Evolutionary conservation across 2,797 vertebrate genomes (phyloP).

Genomic region (Sebastes glaucus): DNA sequence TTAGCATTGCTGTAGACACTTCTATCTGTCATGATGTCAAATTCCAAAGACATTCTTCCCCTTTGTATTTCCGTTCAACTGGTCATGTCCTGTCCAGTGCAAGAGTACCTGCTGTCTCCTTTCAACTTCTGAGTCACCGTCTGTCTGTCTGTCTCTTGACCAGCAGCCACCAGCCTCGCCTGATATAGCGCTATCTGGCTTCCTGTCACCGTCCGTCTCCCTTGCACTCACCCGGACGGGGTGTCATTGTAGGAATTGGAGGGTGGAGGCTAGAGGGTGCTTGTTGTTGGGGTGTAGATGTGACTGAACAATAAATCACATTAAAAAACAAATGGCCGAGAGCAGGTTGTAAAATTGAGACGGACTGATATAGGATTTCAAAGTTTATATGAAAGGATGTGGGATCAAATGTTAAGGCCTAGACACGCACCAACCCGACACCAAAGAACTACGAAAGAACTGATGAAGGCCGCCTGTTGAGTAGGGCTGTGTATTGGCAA

Average conservation of each 20-base stretch:
- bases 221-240: constrained; percentile 57
- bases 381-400: not conserved
- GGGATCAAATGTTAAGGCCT: not conserved
- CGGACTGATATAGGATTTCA: not conserved
- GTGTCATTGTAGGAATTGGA: constrained; percentile 35
- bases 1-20: not conserved
- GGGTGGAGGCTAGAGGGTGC: not conserved
- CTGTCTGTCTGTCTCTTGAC: constrained; percentile 46
- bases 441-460: too few species aligned
- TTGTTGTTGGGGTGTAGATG: not conserved
- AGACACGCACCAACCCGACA: too few species aligned
- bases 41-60: not conserved
- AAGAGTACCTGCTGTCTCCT: not conserved
- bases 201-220: constrained; percentile 65
- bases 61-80: not conserved
- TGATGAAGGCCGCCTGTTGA: too few species aligned
- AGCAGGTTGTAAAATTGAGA: not conserved
- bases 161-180: constrained; percentile 35
- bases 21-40: not conserved
- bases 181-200: constrained; percentile 66
- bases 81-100: not conserved
- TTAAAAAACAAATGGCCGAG: not conserved
- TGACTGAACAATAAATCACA: not conserved
- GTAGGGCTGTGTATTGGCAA: too few species aligned
- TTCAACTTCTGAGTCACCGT: not conserved